Evolutionary conservation across 2,113 vertebrate species (phyloP), one percentile per base, ranked within the genome.

Genomic region (Miniopterus natalensis): DNA sequence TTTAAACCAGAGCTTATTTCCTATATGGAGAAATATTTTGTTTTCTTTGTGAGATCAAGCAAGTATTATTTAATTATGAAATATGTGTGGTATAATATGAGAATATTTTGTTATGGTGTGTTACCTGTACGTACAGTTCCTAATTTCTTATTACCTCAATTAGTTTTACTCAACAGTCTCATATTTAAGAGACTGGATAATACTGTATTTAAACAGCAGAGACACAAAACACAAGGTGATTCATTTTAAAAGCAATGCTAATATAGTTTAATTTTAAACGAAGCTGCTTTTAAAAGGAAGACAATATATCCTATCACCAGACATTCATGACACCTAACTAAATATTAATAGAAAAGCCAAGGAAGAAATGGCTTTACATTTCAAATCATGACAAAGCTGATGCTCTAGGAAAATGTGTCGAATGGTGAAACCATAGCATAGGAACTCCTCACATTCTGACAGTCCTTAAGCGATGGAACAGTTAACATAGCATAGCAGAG

Each of bases 401-500:
- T 0, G 45, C 5, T 23, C 57, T 70, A 94, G 78, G 63, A 96
- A 93, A 95, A 94, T 23, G 6, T 88, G 78, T 95, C 27, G 7
- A 75, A 31, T 20, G 29, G 2, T 81, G 78, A 96, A 97, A 45
- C 73, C 0, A 0, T 79, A 83, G 90, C 86, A 89, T 4, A 66
- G 80, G 80, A 79, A 84, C 85, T 90, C 73, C 98, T 98, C 97
- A 97, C 98, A 97, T 1, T 0, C 93, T 90, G 86, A 97, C 70
- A 97, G 93, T 97, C 97, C 95, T 97, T 96, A 97, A 98, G 97
- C 96, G 98, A 71, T 77, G 96, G 97, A 98, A 98, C 98, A 98
- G 99, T 99, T 99, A 99, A 99, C 98, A 99, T 96, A 98, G 98
- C 98, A 96, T 97, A 87, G 90, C 98, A 98, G 98, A 98, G 98